Base-by-base conservation (phyloP, 2,113 vertebrate genomes). In the Macaca nemestrina region DNA sequence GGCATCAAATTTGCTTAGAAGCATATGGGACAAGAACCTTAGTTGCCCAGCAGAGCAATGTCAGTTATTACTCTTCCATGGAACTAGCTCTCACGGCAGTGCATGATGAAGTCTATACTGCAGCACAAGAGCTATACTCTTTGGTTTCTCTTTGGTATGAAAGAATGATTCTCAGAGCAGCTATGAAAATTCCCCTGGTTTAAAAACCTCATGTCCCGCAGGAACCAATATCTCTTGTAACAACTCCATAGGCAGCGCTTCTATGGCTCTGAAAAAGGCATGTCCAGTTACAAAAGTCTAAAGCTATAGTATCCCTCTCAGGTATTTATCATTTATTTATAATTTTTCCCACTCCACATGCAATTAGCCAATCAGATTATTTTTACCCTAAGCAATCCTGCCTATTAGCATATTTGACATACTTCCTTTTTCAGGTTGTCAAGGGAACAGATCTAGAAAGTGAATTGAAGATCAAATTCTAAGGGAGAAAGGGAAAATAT, bases 391-490 rank as follows among this genome's bases (percentile, higher is more conserved):
- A 95, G 45, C 32, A 78, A 32, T 92, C 16, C 55, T 96, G 68
- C 68, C 67, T 52, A 23, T 45, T 76, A 86, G 91, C 35, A 14
- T 52, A 72, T n/a, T 11, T 83, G 30, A 88, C 17, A 72, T 38
- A 73, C 2, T 17, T 88, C n/a, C 45, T 90, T 64, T 94, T 85
- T 93, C 14, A 76, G 43, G 55, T 87, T 97, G n/a, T 55, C 48
- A 72, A 78, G 88, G 96, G 40, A 95, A 78, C 52, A 48, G 55
- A 94, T 70, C 38, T 78, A 76, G 70, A 94, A 96, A 97, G 38
- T 45, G 57, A 97, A 61, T 72, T 96, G 61, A 92, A 76, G 52
- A 50, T 92, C 59, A 96, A 88, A 88, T 94, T 76, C 50, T 81
- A 67, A 90, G 48, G 10, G 43, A 87, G 43, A 80, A 61, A 83